Evolutionary conservation across 2,888 invertebrate genomes (phyloP).

Genomic region (Corythucha ciliata): DNA sequence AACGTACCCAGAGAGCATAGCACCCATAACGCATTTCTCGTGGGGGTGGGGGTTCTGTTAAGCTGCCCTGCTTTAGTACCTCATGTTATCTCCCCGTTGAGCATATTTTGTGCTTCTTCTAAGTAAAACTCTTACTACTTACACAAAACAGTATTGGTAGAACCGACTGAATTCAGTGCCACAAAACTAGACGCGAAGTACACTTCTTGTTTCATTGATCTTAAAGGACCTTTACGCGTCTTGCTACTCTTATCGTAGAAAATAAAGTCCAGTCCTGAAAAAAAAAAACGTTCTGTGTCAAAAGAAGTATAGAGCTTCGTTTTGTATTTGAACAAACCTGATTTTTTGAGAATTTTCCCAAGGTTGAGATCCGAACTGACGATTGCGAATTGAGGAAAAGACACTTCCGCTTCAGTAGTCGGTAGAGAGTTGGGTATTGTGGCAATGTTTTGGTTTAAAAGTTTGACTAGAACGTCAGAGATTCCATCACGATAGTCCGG

Average conservation of each 20-base stretch:
- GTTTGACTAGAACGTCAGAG: conserved; percentile 28
- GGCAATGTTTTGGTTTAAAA: conserved; percentile 32
- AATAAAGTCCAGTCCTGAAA: conserved; percentile 15
- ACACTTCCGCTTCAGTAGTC: conserved; percentile 36
- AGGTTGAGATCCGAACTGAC: conserved; percentile 37
- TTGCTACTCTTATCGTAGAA: conserved; percentile 19
- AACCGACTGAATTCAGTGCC: conserved; percentile 39
- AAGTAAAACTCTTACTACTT: no score
- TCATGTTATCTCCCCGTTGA: no score
- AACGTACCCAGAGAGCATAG: not conserved
- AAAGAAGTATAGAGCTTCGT: not conserved
- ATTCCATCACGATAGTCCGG: conserved; percentile 36
- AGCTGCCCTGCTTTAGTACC: no score
- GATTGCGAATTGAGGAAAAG: conserved; percentile 38
- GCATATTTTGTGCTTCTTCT: no score
- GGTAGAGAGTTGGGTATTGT: conserved; percentile 34
- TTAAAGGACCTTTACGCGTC: conserved; percentile 29
- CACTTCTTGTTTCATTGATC: conserved; percentile 37
- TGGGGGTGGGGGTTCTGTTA: no score
- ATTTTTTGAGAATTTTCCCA: conserved; percentile 35
- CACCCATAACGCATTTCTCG: no score
- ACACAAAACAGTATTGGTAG: conserved; percentile 36
- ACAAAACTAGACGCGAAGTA: conserved; percentile 39
- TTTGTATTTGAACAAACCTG: conserved; percentile 27
- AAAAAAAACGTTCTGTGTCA: not conserved